Evolutionary conservation across 2,888 invertebrate species (phyloP).

Genomic region (Cantharis lateralis): DNA sequence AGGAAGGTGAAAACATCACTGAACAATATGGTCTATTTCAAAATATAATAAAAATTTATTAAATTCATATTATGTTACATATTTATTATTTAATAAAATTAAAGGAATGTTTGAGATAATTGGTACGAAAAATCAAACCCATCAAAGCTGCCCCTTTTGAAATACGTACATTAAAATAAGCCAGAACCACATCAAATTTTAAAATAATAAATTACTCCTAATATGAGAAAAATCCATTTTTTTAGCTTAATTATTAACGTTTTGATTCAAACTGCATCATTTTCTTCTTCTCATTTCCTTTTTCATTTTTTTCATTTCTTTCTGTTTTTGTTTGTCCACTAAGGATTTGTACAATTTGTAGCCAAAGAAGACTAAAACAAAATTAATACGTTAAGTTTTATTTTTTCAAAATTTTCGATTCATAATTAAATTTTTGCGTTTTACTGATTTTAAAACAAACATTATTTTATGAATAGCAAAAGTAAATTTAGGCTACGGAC

Average conservation of each 20-base stretch:
- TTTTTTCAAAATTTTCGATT: background rate
- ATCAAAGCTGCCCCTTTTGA: background rate
- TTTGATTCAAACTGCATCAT: background rate
- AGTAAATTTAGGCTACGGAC: too few species aligned
- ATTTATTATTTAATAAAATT: background rate
- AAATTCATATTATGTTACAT: background rate
- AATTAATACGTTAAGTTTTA: background rate
- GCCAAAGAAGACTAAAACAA: conserved; percentile 80
- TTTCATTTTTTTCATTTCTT: conserved; percentile 79
- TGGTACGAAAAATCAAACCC: background rate
- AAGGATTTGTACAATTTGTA: conserved; percentile 83
- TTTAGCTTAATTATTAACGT: background rate
- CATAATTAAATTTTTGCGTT: background rate
- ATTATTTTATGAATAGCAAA: too few species aligned
- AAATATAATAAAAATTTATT: background rate
- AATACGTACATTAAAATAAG: background rate
- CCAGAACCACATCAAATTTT: background rate
- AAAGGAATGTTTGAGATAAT: background rate
- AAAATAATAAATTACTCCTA: background rate
- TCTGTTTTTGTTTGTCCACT: conserved; percentile 73
- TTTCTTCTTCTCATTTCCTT: background rate
- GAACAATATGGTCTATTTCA: background rate
- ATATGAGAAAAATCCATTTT: background rate
- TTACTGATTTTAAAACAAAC: background rate
- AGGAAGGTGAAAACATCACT: background rate